A percentile compares a stretch with the other conserved stretches of the same genome.
Conservation (phyloP, 2,113 vertebrate species). For the Poeciliopsis turrubarensis region DNA sequence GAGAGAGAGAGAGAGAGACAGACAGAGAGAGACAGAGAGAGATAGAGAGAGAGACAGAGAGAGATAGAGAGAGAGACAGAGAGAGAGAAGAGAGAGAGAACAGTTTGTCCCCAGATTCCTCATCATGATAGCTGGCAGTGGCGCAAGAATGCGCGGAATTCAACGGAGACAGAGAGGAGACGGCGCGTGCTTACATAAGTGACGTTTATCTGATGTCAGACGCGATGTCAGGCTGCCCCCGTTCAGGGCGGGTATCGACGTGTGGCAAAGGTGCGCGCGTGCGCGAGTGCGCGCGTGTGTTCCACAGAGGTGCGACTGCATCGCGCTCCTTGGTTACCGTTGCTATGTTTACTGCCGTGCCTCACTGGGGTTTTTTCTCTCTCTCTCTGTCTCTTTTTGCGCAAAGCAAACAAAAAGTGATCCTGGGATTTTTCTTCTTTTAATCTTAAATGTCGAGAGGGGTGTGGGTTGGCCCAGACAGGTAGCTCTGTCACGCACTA, state of each 20-base stretch:
- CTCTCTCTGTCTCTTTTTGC: too few species aligned
- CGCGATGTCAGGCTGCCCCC: slow-evolving; percentile 5
- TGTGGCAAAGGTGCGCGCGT: neutral
- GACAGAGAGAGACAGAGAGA: slow-evolving; percentile 3
- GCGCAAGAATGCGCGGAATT: slow-evolving; percentile 57
- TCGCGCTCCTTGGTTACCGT: slow-evolving; percentile 46
- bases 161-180: neutral
- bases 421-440: slow-evolving; percentile 50
- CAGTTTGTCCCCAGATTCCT: slow-evolving; percentile 47
- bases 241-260: slow-evolving; percentile 14
- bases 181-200: neutral
- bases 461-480: slow-evolving; percentile 19
- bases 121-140: slow-evolving; percentile 10
- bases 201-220: slow-evolving; percentile 37
- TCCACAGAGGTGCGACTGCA: slow-evolving; percentile 37
- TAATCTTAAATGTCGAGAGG: slow-evolving; percentile 40
- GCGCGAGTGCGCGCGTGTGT: neutral
- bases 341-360: slow-evolving; percentile 60
- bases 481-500: slow-evolving; percentile 41
- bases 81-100: slow-evolving; percentile 22
- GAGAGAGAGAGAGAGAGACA: neutral
- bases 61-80: slow-evolving; percentile 21
- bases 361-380: too few species aligned
- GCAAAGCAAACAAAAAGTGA: slow-evolving; percentile 51
- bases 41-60: neutral